Base-by-base conservation (phyloP, 64 coral and sea anemone genomes). In the Porites australiensis region DNA sequence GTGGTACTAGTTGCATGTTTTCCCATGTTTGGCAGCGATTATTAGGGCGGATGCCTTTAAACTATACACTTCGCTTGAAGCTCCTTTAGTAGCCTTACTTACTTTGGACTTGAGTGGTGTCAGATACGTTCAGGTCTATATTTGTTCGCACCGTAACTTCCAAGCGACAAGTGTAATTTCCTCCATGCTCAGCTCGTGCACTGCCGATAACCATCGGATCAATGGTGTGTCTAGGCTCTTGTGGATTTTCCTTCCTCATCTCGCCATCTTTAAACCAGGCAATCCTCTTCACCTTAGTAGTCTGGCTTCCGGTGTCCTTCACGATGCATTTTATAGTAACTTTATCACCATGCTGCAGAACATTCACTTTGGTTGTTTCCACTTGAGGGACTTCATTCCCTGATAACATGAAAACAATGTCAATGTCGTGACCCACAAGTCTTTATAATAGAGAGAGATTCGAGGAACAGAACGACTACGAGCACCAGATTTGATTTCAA, bases 191-290 rank as follows among this genome's bases (percentile, higher is more conserved):
- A 51, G 19, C 10, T 13, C 73, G 45, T 5, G 46, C 12, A 19
- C 51, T 76, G 14, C 51, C 18, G 46, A 76, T 76, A 19, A 18
- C 5, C 46, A 76, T 4, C n/a, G 72, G 44, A 43, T 15, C 14
- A 5, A 76, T 13, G 6, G 44, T 7, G 46, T 8, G 12, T 45
- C 3, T 6, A 50, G 70, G 44, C 7, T 46, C 15, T 75, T 64
- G 12, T 6, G 80, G 61, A 16, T 66, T 50, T 8, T 15, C n/a
- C 14, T 48, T 16, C n/a, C 18, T 66, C 2, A 83, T 7, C 13
- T n/a, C 9, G 43, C 44, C 80, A 83, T 50, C 81, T 20, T 83
- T 83, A 20, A 50, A 67, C 81, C 81, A 83, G 4, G 62, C 66
- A 66, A 83, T 20, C 44, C 45, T 83, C 61, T 64, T 66, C 15